Percentiles rank a stretch among this genome's conserved stretches.
These are phyloP conservation scores for Plebejus anna DNA, from an alignment of 2,888 invertebrate genomes.

Conservation along the genomic window DNA sequence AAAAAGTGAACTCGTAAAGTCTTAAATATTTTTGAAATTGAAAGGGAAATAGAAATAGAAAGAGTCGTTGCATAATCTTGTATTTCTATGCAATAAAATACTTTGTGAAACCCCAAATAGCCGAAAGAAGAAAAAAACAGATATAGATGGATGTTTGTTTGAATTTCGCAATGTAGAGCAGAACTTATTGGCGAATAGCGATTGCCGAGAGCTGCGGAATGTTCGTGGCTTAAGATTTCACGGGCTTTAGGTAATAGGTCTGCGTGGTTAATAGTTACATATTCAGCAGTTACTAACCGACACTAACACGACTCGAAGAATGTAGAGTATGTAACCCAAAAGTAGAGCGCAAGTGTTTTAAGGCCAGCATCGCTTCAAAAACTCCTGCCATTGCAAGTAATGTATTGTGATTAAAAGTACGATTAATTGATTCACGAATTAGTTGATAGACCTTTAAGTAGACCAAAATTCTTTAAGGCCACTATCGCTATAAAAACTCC, in stretches of 20 bases:
- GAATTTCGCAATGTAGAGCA: not conserved
- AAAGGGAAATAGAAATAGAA: not conserved
- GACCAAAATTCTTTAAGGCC: too few relatives aligned
- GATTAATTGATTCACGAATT: too few relatives aligned
- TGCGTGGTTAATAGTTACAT: not conserved
- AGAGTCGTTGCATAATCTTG: not conserved
- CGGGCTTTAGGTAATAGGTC: not conserved
- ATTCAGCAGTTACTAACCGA: not conserved
- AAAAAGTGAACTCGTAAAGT: not conserved
- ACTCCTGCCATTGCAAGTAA: not conserved
- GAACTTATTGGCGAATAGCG: constrained; percentile 3
- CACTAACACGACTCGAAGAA: not conserved
- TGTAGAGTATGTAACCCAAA: not conserved
- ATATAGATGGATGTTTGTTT: not conserved
- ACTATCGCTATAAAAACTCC: too few relatives aligned
- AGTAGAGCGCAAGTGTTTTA: not conserved
- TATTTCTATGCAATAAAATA: not conserved
- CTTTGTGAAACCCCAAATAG: not conserved
- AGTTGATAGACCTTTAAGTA: too few relatives aligned
- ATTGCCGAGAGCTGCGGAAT: not conserved
- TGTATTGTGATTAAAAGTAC: too few relatives aligned
- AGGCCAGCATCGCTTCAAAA: not conserved
- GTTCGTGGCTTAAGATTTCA: constrained; percentile 11
- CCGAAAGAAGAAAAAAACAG: not conserved
- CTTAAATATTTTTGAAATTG: not conserved